Percentiles rank a stretch among this genome's conserved stretches.
phyloP scores from a whole-genome alignment of 2,113 vertebrate genomes.

The Forbesichthys agassizii region DNA sequence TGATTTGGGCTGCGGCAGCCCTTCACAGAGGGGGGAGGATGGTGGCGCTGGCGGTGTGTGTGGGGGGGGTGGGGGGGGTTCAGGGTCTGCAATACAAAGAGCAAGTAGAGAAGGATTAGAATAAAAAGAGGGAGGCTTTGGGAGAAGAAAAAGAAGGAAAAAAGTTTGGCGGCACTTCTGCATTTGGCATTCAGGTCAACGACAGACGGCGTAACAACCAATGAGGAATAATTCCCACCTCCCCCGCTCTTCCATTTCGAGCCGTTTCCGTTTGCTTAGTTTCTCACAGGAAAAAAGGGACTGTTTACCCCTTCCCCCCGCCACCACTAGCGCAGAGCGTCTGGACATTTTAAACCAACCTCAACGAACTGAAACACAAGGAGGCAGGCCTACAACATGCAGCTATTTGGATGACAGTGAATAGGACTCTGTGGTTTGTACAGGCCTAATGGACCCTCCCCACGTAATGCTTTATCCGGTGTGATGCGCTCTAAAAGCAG shows the following conservation, averaged over 20 bases:
- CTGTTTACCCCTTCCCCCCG: constrained; percentile 28
- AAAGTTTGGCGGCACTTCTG: constrained; percentile 54
- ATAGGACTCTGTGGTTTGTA: constrained; percentile 15
- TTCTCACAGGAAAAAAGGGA: constrained; percentile 42
- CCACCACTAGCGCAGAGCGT: constrained; percentile 25
- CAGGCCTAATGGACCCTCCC: constrained; percentile 10
- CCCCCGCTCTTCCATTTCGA: constrained; percentile 24
- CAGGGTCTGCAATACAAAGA: constrained; percentile 59
- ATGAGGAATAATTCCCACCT: constrained; percentile 34
- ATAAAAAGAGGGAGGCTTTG: constrained; percentile 46
- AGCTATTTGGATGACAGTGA: constrained; percentile 23
- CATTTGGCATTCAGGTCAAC: constrained; percentile 68
- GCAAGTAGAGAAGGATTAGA: constrained; percentile 61
- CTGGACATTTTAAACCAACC: constrained; percentile 36
- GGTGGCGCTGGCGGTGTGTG: background rate
- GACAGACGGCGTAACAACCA: constrained; percentile 43
- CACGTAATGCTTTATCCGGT: constrained; percentile 20
- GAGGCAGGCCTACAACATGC: constrained; percentile 20
- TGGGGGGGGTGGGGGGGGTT: constrained; percentile 19
- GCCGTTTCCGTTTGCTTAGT: constrained; percentile 39
- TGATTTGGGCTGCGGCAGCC: constrained; percentile 53
- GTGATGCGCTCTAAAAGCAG: constrained; percentile 29
- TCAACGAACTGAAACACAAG: constrained; percentile 32
- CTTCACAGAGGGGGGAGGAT: constrained; percentile 30
- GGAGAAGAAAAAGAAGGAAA: constrained; percentile 19